Evolutionary conservation across 2,888 invertebrate genomes (phyloP).

Genomic region (Phengaris alcon): DNA sequence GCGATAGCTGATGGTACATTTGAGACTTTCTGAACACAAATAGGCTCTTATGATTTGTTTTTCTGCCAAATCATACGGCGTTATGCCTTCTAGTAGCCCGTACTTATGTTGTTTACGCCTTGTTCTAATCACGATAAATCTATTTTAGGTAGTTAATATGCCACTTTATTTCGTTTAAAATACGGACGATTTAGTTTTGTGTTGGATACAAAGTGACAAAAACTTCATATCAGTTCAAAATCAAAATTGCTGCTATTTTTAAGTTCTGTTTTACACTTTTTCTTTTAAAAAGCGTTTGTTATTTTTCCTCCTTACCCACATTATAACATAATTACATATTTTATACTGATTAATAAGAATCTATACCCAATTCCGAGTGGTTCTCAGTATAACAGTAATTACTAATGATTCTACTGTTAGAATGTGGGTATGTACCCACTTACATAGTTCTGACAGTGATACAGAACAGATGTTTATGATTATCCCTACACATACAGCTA

Average conservation of each 20-base stretch:
- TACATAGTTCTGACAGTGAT: conserved; percentile 34
- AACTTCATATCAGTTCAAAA: too few relatives aligned
- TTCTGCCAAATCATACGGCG: conserved; percentile 36
- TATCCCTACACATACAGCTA: not conserved
- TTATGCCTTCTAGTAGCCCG: conserved; percentile 29
- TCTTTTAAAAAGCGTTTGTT: too few relatives aligned
- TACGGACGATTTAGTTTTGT: too few relatives aligned
- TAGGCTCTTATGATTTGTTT: conserved; percentile 36
- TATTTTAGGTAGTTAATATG: too few relatives aligned
- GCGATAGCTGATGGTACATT: conserved; percentile 39
- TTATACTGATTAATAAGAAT: not conserved
- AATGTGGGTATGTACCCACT: conserved; percentile 29
- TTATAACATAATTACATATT: not conserved
- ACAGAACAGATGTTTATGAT: conserved; percentile 33
- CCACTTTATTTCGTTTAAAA: too few relatives aligned
- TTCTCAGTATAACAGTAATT: conserved; percentile 2
- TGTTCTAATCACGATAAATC: not conserved
- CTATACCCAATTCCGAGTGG: not conserved
- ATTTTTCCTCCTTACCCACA: too few relatives aligned
- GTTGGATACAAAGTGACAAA: too few relatives aligned
- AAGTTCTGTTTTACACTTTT: too few relatives aligned
- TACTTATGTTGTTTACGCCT: conserved; percentile 19
- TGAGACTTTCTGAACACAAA: conserved; percentile 32
- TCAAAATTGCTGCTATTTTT: too few relatives aligned
- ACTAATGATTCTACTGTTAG: conserved; percentile 32